Base-by-base conservation (phyloP, 2,797 vertebrate genomes). In the Syndactyla subalaris region DNA sequence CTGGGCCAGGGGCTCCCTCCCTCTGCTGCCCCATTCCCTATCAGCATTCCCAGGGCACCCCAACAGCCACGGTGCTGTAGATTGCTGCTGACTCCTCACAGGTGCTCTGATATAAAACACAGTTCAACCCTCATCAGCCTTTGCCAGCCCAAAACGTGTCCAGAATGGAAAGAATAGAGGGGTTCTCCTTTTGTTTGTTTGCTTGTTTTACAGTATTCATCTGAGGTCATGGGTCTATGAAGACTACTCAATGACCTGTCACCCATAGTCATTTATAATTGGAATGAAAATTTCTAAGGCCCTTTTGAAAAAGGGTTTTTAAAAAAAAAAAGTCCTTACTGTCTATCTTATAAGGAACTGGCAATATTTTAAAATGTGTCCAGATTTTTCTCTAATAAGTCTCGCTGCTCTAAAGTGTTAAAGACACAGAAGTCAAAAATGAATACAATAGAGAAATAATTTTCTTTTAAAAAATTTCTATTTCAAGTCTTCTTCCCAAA, bases 11-110 rank as follows among this genome's bases (percentile, higher is more conserved):
- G 45, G 49, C 6, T 83, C 48, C 29, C 52, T 45, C 22, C 18
- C 19, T 11, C 41, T 17, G 43, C 27, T 18, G 39, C 39, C n/a
- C 20, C 2, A 0, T 41, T 34, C 19, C 52, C 30, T 19, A 7
- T 20, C 51, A 54, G 52, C 2, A 0, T 41, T 48, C 26, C 58
- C 10, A 4, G 34, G 65, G 54, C 70, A 38, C 1, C 1, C 8
- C 0, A 0, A 24, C 46, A 21, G 9, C n/a, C 39, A 8, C 27
- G 21, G 20, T 1, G 7, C n/a, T 63, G 23, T 1, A 15, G 23
- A n/a, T 10, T 34, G 46, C 76, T 82, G 9, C 52, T 66, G 46
- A 3, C 18, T 51, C 36, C 43, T 58, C 49, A 20, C 9, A 23
- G 29, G 24, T 39, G 34, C 43, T 20, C 38, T 18, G 16, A 16